Evolutionary conservation across 2,888 invertebrate species (phyloP).

Genomic region (Drosophila seclusa): DNA sequence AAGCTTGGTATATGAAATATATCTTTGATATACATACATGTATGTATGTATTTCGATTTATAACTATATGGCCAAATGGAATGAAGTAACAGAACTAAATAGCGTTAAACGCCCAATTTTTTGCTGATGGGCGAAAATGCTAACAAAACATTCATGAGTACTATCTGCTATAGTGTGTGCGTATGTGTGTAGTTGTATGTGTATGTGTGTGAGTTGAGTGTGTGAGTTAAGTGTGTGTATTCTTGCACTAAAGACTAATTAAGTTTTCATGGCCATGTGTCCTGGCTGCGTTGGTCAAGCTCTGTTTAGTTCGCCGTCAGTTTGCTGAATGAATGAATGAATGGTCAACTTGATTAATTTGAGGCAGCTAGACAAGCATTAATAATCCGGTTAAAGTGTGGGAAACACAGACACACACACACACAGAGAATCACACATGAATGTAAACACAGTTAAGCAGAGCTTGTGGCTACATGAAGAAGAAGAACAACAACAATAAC

Average conservation of each 20-base stretch:
- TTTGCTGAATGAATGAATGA: constrained; percentile 71
- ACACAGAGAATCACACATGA: constrained; percentile 19
- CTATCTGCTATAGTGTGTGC: constrained; percentile 3
- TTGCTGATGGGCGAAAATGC: constrained; percentile 22
- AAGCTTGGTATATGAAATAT: constrained; percentile 1
- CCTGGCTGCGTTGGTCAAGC: constrained; percentile 37
- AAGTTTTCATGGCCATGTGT: constrained; percentile 75
- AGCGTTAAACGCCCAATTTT: constrained; percentile 39
- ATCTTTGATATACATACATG: neutral
- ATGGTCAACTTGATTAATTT: constrained; percentile 81
- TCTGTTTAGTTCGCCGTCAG: constrained; percentile 52
- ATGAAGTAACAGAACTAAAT: constrained; percentile 54
- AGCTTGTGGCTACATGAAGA: constrained; percentile 69
- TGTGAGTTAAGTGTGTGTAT: constrained; percentile 52
- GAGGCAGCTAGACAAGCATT: constrained; percentile 80
- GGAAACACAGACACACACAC: constrained; percentile 36
- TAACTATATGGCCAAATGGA: constrained; percentile 31
- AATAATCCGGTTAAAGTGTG: constrained; percentile 80
- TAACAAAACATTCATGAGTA: constrained; percentile 15
- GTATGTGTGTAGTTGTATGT: constrained; percentile 20
- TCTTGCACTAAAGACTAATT: constrained; percentile 77
- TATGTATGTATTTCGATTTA: neutral
- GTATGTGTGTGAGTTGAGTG: constrained; percentile 21
- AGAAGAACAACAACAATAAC: constrained; percentile 33
- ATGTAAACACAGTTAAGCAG: constrained; percentile 77